Base-by-base conservation (phyloP, 2,888 invertebrate species). In the Apamea epomidion region DNA sequence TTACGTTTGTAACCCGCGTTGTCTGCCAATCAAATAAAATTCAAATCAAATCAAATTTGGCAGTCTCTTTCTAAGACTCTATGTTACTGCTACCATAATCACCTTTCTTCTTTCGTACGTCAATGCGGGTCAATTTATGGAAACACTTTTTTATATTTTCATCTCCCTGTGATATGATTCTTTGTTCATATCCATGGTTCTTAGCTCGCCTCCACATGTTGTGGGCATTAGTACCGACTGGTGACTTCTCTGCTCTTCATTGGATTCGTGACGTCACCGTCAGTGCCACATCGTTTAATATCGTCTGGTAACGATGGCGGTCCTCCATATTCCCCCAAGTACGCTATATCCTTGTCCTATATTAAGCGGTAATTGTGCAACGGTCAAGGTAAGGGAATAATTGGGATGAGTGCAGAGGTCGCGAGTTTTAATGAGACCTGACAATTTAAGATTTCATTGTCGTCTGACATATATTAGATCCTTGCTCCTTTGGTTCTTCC, bases 291-390 rank as follows among this genome's bases (percentile, higher is more conserved):
- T 60, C 74, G 32, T 67, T 81, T 80, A 25, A 48, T 60, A 51
- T 60, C 25, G 32, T 8, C 42, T n/a, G 29, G 42, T 51, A 73
- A 48, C 16, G 48, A 60, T 51, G 8, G 16, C 67, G 1, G 51
- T 21, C 48, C 42, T 67, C 48, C 25, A 42, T 82, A 60, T 67
- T 81, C 67, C 29, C 14, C 25, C 37, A 58, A 81, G 60, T 29
- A 67, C 58, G 18, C 2, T 14, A 68, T 51, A 60, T n/a, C 60
- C 21, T 82, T 70, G 54, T 45, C 42, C 60, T 68, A 32, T n/a
- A 68, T 60, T 82, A 29, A 60, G 25, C 48, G 1, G 16, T 67
- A 51, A 67, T 51, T 58, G 29, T 65, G 8, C 21, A 10, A 71
- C 25, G 54, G 45, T 65, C 32, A 58, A 65, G 70, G n/a, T 58